phyloP scores from a whole-genome alignment of 2,113 vertebrate species.

The Centropus bengalensis region DNA sequence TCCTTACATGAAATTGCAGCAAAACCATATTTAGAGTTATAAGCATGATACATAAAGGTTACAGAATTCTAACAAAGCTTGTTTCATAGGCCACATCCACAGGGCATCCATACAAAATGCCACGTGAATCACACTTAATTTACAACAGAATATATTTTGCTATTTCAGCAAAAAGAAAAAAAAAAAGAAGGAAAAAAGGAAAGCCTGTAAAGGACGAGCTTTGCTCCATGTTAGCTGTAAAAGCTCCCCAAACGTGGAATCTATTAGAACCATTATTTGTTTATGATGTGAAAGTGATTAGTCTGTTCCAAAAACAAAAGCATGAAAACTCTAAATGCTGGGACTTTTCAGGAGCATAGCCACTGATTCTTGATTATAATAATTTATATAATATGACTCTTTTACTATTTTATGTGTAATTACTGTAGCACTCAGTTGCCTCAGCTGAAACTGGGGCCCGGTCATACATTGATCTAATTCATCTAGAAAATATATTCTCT shows the following conservation, averaged over 20 bases:
- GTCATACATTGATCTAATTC: neutral
- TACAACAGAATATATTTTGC: conserved; percentile 49
- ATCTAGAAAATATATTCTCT: neutral
- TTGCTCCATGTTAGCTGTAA: conserved; percentile 41
- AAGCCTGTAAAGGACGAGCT: conserved; percentile 1
- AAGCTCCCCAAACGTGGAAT: conserved; percentile 49
- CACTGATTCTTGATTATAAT: neutral
- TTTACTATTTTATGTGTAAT: neutral
- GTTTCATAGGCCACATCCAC: conserved; percentile 60
- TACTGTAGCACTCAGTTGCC: neutral
- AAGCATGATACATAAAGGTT: conserved; percentile 45
- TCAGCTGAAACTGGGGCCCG: neutral
- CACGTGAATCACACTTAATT: conserved; percentile 64
- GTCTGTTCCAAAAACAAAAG: conserved; percentile 25
- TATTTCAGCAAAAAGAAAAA: neutral
- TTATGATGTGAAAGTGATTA: conserved; percentile 68
- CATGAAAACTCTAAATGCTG: neutral
- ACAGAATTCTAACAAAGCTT: conserved; percentile 66
- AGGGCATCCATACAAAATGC: neutral
- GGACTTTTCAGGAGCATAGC: neutral
- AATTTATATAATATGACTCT: neutral
- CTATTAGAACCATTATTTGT: conserved; percentile 57
- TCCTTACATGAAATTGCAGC: conserved; percentile 32
- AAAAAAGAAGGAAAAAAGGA: neutral
- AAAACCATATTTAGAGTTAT: conserved; percentile 12